Conservation (phyloP, 2,797 vertebrate genomes). For the Mormyrus hasselquistii region DNA sequence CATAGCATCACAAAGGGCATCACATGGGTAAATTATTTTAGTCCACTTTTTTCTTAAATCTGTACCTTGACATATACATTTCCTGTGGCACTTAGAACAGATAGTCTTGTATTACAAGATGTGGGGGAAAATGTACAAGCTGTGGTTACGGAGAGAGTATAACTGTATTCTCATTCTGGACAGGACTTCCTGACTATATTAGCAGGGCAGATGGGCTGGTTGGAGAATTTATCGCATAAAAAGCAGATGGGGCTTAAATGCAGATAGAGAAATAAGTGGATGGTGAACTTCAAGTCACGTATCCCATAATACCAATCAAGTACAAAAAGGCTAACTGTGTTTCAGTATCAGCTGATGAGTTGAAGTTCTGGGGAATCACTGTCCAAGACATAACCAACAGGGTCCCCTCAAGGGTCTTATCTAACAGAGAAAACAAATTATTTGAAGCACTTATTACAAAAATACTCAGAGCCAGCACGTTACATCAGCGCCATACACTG, state of each 20-base stretch:
- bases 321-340: not conserved
- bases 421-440: not conserved
- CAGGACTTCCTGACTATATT: slow-evolving; percentile 11
- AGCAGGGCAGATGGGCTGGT: slow-evolving; percentile 35
- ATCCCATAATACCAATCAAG: not conserved
- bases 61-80: not conserved
- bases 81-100: not conserved
- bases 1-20: not conserved
- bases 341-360: not conserved
- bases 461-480: not conserved
- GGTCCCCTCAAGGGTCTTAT: not conserved
- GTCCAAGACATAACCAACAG: not conserved
- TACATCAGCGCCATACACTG: not conserved
- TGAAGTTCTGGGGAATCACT: not conserved
- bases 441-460: not conserved
- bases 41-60: not conserved
- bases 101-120: not conserved
- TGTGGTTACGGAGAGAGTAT: slow-evolving; percentile 5
- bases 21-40: not conserved
- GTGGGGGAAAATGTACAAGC: not conserved
- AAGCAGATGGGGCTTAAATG: not conserved
- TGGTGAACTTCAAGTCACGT: not conserved
- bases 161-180: slow-evolving; percentile 44
- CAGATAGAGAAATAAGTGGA: not conserved
- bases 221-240: slow-evolving; percentile 17